These are phyloP conservation scores for Sebastes vulpes DNA, from an alignment of 2,797 vertebrate genomes.

Conservation along the genomic window DNA sequence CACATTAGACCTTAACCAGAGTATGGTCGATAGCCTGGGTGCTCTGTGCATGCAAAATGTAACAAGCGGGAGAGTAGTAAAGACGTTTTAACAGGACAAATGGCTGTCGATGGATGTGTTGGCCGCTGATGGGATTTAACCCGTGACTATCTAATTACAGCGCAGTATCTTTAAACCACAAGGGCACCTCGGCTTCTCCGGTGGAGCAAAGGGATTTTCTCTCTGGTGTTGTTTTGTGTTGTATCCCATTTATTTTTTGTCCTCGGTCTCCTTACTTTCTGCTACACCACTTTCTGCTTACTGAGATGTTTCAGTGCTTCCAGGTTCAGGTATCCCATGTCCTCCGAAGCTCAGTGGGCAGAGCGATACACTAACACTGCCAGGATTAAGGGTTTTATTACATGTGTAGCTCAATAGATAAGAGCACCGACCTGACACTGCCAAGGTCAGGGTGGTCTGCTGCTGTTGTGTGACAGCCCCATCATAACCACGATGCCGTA, in stretches of 20 bases:
- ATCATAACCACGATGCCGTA: not conserved
- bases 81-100: slow-evolving; percentile 44
- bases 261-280: slow-evolving; percentile 35
- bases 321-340: slow-evolving; percentile 26
- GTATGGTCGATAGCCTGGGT: slow-evolving; percentile 5
- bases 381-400: slow-evolving; percentile 68
- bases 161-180: slow-evolving; percentile 45
- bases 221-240: slow-evolving; percentile 10
- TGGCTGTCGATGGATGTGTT: not conserved
- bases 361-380: slow-evolving; percentile 22
- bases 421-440: slow-evolving; percentile 33
- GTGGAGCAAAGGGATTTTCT: slow-evolving; percentile 6
- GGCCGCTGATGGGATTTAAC: slow-evolving; percentile 50
- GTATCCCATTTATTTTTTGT: slow-evolving; percentile 23
- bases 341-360: slow-evolving; percentile 41
- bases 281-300: slow-evolving; percentile 26
- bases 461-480: slow-evolving; percentile 7
- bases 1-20: slow-evolving; percentile 42
- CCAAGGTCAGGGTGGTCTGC: slow-evolving; percentile 41
- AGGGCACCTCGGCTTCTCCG: slow-evolving; percentile 23
- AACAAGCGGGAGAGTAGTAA: not conserved
- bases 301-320: slow-evolving; percentile 39
- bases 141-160: slow-evolving; percentile 58
- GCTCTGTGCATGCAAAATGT: slow-evolving; percentile 40
- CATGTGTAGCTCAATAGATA: slow-evolving; percentile 52